These are phyloP conservation scores for Theristicus caerulescens DNA, from an alignment of 2,113 vertebrate genomes.

Conservation along the genomic window DNA sequence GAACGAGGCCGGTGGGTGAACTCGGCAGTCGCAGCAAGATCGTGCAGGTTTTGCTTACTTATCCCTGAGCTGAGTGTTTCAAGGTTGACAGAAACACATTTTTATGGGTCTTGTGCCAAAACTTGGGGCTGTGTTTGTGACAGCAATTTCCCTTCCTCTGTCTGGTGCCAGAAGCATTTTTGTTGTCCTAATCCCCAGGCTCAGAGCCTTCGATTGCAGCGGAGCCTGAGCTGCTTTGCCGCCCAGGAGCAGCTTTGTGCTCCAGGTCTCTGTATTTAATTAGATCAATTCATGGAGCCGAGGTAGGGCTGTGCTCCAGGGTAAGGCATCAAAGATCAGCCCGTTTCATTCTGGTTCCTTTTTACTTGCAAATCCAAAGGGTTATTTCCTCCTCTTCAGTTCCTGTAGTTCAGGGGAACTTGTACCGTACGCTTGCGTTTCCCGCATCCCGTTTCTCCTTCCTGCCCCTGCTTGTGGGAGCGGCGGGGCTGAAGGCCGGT, in stretches of 20 bases:
- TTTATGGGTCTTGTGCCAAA: not conserved
- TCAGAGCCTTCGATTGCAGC: not conserved
- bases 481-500: rapidly evolving
- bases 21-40: rapidly evolving
- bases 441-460: not conserved
- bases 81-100: not conserved
- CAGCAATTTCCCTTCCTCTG: not conserved
- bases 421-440: not conserved
- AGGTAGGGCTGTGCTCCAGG: not conserved
- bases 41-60: not conserved
- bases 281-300: not conserved
- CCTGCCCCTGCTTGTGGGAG: not conserved
- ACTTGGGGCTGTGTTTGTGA: not conserved
- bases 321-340: not conserved
- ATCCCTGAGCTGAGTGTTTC: not conserved
- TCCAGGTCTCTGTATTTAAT: not conserved
- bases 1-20: not conserved
- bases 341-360: not conserved
- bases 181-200: not conserved
- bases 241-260: not conserved
- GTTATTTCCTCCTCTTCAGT: not conserved
- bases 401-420: not conserved
- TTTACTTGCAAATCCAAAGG: not conserved
- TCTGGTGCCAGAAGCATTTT: not conserved
- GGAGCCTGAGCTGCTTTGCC: not conserved